Conservation (phyloP, 1,140 invertebrate genomes). For the Belonocnema kinseyi region DNA sequence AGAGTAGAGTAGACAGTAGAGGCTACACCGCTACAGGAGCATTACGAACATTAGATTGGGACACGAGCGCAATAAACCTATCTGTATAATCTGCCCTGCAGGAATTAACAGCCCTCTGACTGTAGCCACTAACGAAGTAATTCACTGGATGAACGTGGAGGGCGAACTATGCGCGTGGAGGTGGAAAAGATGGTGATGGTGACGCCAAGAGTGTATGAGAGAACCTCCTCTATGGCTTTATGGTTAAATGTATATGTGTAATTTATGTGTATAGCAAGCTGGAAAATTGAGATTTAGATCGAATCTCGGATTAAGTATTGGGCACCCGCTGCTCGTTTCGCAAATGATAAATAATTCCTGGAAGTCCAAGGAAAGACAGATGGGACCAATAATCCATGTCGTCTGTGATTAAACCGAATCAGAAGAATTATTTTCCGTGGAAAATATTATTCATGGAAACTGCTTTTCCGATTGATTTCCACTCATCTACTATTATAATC, state of each 20-base stretch:
- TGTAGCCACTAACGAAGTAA: constrained; percentile 77
- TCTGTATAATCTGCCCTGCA: constrained; percentile 77
- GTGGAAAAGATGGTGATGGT: constrained; percentile 44
- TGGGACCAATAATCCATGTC: not conserved
- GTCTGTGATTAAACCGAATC: constrained; percentile 32
- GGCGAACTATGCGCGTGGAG: constrained; percentile 51
- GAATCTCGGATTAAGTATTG: constrained; percentile 62
- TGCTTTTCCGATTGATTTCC: not conserved
- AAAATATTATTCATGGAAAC: no score
- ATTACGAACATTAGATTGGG: constrained; percentile 77
- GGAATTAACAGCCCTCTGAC: constrained; percentile 77
- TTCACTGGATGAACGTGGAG: constrained; percentile 75
- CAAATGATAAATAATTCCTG: constrained; percentile 10
- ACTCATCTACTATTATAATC: not conserved
- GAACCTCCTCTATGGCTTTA: constrained; percentile 46
- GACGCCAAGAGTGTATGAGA: constrained; percentile 22
- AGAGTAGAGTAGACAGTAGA: not conserved
- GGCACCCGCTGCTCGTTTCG: constrained; percentile 40
- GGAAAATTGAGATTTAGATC: constrained; percentile 74
- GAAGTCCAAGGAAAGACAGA: not conserved
- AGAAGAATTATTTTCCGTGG: constrained; percentile 20
- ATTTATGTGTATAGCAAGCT: constrained; percentile 46
- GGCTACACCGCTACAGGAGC: constrained; percentile 52
- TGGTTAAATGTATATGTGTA: constrained; percentile 47
- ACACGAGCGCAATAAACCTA: constrained; percentile 77